These are phyloP conservation scores for Gibbula magus DNA, from an alignment of 2,888 invertebrate genomes.

Conservation along the genomic window DNA sequence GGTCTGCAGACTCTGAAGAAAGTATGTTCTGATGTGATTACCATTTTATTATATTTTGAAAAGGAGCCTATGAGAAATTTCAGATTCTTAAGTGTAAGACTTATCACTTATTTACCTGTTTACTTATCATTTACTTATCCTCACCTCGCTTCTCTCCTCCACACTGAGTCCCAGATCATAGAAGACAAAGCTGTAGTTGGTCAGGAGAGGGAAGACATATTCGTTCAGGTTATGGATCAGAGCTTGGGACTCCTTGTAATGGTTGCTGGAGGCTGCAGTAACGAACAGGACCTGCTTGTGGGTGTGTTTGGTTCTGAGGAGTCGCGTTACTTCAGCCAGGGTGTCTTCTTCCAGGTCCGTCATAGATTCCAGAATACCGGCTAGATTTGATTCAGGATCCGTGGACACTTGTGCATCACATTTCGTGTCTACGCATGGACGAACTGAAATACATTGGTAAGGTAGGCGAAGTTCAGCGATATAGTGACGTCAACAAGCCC, in stretches of 20 bases:
- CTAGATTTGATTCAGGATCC: neutral
- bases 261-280: slow-evolving; percentile 22
- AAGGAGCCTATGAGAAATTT: no score
- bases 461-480: neutral
- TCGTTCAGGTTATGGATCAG: slow-evolving; percentile 21
- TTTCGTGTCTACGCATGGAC: neutral
- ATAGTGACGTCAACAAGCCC: no score
- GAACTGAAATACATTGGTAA: neutral
- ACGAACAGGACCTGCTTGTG: slow-evolving; percentile 14
- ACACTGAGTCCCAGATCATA: slow-evolving; percentile 18
- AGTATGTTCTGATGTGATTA: no score
- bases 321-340: neutral
- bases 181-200: neutral
- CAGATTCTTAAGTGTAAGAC: no score
- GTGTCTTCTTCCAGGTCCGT: neutral
- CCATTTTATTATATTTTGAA: no score
- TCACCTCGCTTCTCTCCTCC: slow-evolving; percentile 10
- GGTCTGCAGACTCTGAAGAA: no score
- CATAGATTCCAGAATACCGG: neutral
- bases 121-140: neutral
- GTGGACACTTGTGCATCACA: neutral
- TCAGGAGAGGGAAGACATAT: slow-evolving; percentile 11
- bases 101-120: no score
- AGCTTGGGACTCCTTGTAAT: slow-evolving; percentile 6
- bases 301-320: neutral